These are phyloP conservation scores for Mirza zaza DNA, from an alignment of 2,113 vertebrate genomes.

Conservation along the genomic window DNA sequence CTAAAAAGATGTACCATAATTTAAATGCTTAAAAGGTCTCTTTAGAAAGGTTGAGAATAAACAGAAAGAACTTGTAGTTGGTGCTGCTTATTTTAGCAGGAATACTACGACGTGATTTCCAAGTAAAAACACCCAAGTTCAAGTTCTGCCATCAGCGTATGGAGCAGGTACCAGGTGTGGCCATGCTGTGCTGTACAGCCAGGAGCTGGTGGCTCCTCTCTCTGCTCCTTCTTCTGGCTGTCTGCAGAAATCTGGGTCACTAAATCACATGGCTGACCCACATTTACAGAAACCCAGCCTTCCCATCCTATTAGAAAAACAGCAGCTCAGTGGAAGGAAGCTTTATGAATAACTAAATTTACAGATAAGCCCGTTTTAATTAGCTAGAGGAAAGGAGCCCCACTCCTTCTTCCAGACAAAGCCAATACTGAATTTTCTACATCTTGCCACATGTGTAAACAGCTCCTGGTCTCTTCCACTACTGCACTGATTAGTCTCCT, in stretches of 20 bases:
- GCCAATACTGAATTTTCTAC: background rate
- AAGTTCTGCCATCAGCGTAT: background rate
- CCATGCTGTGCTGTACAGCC: background rate
- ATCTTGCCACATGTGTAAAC: background rate
- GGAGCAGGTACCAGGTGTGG: accelerated
- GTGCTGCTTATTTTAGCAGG: background rate
- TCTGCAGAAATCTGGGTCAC: conserved; percentile 76
- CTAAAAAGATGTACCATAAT: background rate
- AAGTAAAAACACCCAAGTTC: background rate
- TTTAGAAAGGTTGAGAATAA: background rate
- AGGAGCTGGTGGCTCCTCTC: background rate
- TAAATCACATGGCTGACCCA: conserved; percentile 74
- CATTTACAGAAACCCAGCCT: conserved; percentile 67
- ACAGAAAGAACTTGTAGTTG: background rate
- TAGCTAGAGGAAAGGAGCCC: background rate
- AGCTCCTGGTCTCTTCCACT: conserved; percentile 14
- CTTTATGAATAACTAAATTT: conserved; percentile 74
- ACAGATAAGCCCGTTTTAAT: conserved; percentile 68
- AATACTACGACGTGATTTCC: background rate
- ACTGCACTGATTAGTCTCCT: conserved; percentile 28
- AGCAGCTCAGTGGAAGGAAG: conserved; percentile 49
- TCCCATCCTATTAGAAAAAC: conserved; percentile 62
- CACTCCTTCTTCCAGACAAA: conserved; percentile 2
- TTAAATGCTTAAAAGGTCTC: background rate
- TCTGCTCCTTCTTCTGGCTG: conserved; percentile 44